These are phyloP conservation scores for Corythornis cristatus DNA, from an alignment of 2,113 vertebrate species.

Conservation along the genomic window DNA sequence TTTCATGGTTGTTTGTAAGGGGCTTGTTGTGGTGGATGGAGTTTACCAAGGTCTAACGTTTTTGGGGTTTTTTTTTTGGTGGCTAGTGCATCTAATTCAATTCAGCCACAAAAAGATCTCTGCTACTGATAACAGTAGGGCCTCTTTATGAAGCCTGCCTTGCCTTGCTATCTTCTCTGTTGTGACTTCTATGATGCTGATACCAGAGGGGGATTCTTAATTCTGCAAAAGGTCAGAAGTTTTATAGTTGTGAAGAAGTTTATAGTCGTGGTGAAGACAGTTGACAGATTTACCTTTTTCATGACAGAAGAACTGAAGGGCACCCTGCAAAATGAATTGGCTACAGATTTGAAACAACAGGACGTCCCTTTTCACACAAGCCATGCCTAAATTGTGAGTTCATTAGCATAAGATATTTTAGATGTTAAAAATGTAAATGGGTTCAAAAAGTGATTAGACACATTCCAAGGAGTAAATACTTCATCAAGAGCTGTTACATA, in stretches of 20 bases:
- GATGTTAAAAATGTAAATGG: slow-evolving; percentile 64
- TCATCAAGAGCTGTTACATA: slow-evolving; percentile 56
- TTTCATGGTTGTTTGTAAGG: neutral
- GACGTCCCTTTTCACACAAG: slow-evolving; percentile 24
- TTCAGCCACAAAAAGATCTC: neutral
- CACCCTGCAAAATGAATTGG: neutral
- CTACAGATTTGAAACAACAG: slow-evolving; percentile 53
- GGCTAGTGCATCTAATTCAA: neutral
- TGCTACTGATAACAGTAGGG: neutral
- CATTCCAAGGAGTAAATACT: slow-evolving; percentile 39
- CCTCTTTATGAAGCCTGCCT: neutral
- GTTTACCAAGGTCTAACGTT: neutral
- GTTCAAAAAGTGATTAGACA: slow-evolving; percentile 61
- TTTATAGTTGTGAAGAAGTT: neutral
- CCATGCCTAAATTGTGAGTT: slow-evolving; percentile 8
- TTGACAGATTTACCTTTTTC: slow-evolving; percentile 2
- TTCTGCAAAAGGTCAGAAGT: neutral
- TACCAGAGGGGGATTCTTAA: neutral
- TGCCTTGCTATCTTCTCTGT: neutral
- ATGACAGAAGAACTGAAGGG: neutral
- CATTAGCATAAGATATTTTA: slow-evolving; percentile 50
- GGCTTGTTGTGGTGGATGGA: neutral
- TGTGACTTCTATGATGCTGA: neutral
- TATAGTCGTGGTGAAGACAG: neutral
- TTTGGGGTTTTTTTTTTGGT: neutral